These are phyloP conservation scores for Cydia fagiglandana DNA, from an alignment of 1,140 invertebrate species.

Conservation along the genomic window DNA sequence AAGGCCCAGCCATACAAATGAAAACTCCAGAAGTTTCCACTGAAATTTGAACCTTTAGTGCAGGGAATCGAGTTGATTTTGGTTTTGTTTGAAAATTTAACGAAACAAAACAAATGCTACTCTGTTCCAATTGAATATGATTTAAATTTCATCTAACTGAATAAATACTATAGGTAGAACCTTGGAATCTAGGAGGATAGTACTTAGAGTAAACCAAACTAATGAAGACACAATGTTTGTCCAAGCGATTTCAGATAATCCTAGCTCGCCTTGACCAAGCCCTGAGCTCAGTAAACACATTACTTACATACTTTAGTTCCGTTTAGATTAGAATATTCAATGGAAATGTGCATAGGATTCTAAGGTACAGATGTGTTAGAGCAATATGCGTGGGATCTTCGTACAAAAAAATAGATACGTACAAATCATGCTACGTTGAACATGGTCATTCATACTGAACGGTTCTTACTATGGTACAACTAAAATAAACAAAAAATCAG, in stretches of 20 bases:
- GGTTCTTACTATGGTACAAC: not conserved
- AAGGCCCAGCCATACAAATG: no score
- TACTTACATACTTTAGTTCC: not conserved
- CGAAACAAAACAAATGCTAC: no score
- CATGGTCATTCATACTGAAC: not conserved
- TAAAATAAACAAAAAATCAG: not conserved
- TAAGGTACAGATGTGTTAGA: not conserved
- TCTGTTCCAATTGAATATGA: no score
- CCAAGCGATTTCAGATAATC: slow-evolving; percentile 2
- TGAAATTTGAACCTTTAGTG: no score
- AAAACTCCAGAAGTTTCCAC: no score
- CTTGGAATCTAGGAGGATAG: no score
- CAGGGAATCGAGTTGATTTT: no score
- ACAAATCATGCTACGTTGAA: not conserved
- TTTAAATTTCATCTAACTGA: no score
- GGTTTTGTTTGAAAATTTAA: no score
- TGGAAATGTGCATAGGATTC: not conserved
- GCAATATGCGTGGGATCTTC: not conserved
- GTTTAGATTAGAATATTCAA: slow-evolving; percentile 5
- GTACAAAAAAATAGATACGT: no score
- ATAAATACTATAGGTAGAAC: no score
- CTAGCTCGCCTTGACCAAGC: slow-evolving; percentile 14
- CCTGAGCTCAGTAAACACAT: slow-evolving; percentile 31
- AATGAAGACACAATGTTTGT: slow-evolving; percentile 1
- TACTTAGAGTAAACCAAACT: not conserved